A percentile compares a stretch with the other conserved stretches of the same genome.
phyloP scores from a whole-genome alignment of 2,888 invertebrate species.

The Orchesella flavescens region DNA sequence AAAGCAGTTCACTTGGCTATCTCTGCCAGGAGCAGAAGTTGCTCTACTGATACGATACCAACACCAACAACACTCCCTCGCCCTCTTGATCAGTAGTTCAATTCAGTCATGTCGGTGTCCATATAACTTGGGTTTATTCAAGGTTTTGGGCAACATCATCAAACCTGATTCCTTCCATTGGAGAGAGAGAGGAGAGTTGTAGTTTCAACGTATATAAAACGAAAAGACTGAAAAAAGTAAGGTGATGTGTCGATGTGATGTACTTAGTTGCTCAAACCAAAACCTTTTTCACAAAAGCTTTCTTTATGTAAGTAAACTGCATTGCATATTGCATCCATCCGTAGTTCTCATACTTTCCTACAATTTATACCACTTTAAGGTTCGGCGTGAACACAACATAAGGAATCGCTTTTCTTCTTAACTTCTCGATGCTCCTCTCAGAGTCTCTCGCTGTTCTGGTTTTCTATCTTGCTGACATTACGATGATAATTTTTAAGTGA shows the following conservation, averaged over 20 bases:
- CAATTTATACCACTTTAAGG: constrained; percentile 2
- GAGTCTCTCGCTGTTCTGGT: neutral
- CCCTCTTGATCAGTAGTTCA: constrained; percentile 49
- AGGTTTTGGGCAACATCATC: constrained; percentile 31
- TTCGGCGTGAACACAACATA: neutral
- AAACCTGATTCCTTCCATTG: constrained; percentile 41
- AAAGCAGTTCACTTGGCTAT: constrained; percentile 1
- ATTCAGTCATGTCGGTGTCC: constrained; percentile 58
- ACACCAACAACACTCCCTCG: constrained; percentile 48
- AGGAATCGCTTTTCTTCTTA: neutral
- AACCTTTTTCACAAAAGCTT: neutral
- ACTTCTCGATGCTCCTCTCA: neutral
- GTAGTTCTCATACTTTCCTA: neutral
- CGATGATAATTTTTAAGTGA: neutral
- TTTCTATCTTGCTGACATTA: neutral
- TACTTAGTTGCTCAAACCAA: neutral
- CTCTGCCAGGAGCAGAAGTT: neutral
- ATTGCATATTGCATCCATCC: constrained; percentile 1
- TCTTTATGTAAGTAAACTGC: constrained; percentile 1
- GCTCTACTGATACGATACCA: constrained; percentile 25
- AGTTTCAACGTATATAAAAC: neutral
- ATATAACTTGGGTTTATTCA: constrained; percentile 15
- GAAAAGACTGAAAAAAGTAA: neutral
- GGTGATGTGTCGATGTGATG: neutral
- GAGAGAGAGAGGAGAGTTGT: neutral